Evolutionary conservation across 1,140 invertebrate genomes (phyloP), one percentile per base, ranked within the genome.

Genomic region (Holcopasites calliopsidis): DNA sequence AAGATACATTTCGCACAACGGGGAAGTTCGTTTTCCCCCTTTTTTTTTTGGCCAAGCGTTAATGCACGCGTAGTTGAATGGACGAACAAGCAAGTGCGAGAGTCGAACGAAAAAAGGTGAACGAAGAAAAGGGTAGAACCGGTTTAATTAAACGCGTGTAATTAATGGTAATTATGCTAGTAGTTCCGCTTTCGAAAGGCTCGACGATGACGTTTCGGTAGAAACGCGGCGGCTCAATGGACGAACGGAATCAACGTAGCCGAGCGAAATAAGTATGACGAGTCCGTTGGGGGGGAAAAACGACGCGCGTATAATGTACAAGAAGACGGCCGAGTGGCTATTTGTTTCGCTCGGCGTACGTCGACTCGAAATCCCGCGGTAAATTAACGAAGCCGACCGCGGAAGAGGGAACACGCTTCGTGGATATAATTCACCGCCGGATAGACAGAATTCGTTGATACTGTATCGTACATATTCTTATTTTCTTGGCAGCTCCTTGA

Each of bases 111-210:
- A 47, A 16, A 10, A 64, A 55, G 10, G 44, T 6, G 44, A n/a
- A n/a, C n/a, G 6, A 8, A 18, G 33, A 18, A 8, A 44, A 61
- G 54, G 38, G 54, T 72, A 70, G 33, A 79, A 71, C 57, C 52
- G 57, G 38, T 35, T 70, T 76, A 71, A 80, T 77, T 68, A 72
- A 57, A 77, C 58, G 26, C 47, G 76, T 54, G 64, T 66, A 79
- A 80, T 79, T 76, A 64, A 47, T 64, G 26, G 60, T 64, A 64
- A 64, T 64, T 64, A 64, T 64, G 60, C 42, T 33, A 47, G 60
- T 64, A 64, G 60, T 64, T 64, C 28, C 18, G 60, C 26, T 31
- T 64, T 64, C 28, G 60, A 49, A 49, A 64, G 21, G 60, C 42
- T n/a, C n/a, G n/a, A n/a, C n/a, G n/a, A 26, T 33, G 60, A 64